Evolutionary conservation across 2,888 invertebrate genomes (phyloP), one percentile per base, ranked within the genome.

Genomic region (Drosophila dives): DNA sequence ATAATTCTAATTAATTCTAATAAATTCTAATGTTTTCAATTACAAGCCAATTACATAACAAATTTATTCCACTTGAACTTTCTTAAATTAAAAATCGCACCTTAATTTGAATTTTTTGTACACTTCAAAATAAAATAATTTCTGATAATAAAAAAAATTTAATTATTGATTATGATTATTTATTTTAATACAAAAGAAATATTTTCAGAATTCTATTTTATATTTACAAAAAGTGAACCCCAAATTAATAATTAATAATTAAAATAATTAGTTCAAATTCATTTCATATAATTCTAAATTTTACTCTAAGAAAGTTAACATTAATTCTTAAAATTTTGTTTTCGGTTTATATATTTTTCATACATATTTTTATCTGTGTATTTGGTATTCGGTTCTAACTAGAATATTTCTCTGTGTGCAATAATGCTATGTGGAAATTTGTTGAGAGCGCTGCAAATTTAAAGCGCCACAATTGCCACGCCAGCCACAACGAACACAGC

Each of bases 391-490:
- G 0, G 7, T 38, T 26, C 5, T 1, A 1, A 32, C n/a, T 42
- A 6, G 29, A 3, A 6, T 8, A 26, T 77, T 56, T 81, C 64
- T 63, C 15, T 7, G 45, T 56, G 70, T 80, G 72, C 48, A 33
- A 45, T 6, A 8, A 26, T 17, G n/a, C 10, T 15, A 10, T 32
- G 32, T 32, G 23, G 33, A 38, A 12, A 60, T 56, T 76, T 72
- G 62, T 64, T 48, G 56, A 54, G 49, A 54, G 64, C 62, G 48
- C 55, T 54, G 48, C 38, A 51, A 72, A 61, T 45, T 49, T 69
- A 63, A 66, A 80, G 72, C 65, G 63, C 53, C 72, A 66, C 49
- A 75, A 74, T 61, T 74, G 79, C 62, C 65, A 55, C 65, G 56
- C 53, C 54, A 66, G 66, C 64, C 70, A 36, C 66, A 72, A 49